These are phyloP conservation scores for Orientallactaga bullata DNA, from an alignment of 2,113 vertebrate species.

Conservation along the genomic window DNA sequence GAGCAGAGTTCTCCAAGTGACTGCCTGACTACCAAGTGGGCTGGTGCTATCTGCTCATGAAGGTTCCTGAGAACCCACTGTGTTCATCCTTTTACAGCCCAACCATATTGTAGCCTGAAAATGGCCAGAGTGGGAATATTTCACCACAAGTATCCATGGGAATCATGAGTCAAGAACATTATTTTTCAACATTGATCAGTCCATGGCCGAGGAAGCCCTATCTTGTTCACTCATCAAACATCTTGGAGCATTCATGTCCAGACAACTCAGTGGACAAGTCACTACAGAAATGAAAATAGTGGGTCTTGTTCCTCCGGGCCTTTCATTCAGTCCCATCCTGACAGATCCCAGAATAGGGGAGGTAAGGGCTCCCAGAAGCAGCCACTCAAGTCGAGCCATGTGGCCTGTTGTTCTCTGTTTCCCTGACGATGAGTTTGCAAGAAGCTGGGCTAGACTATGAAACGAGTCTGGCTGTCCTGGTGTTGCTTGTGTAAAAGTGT, in stretches of 20 bases:
- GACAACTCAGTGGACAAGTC: background rate
- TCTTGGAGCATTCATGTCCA: background rate
- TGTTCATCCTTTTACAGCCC: background rate
- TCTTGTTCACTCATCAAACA: background rate
- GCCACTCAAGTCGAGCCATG: background rate
- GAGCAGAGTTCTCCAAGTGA: background rate
- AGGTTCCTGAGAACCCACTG: background rate
- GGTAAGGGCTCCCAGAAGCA: background rate
- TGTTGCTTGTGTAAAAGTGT: background rate
- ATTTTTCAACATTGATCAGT: background rate
- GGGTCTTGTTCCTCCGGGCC: background rate
- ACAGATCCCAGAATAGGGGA: background rate
- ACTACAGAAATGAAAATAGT: background rate
- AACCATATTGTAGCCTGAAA: background rate
- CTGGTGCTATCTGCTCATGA: no score
- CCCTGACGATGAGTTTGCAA: background rate
- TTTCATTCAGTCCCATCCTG: slow-evolving; percentile 5
- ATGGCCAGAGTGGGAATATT: background rate
- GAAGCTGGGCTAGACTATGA: background rate
- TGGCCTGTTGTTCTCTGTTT: slow-evolving; percentile 10
- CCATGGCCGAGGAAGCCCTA: background rate
- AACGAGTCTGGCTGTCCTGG: background rate
- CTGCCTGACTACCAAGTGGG: background rate
- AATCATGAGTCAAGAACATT: background rate
- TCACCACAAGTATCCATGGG: background rate